Conservation (phyloP, 1,140 invertebrate species). For the Calycopis cecrops region DNA sequence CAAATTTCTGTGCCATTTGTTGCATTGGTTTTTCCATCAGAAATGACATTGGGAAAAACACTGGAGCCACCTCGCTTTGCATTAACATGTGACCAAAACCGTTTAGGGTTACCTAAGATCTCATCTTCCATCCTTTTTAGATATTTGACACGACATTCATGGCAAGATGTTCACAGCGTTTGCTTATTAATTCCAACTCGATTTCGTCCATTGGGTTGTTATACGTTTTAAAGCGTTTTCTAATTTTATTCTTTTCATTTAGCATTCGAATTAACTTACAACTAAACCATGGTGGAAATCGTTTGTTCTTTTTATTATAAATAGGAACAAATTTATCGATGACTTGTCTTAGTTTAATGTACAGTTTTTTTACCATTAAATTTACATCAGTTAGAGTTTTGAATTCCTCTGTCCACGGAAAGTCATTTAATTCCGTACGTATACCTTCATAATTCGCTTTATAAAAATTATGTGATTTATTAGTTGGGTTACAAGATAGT, state of each 20-base stretch:
- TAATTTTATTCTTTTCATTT: neutral
- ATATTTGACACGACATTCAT: neutral
- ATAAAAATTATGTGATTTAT: neutral
- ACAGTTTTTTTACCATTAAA: neutral
- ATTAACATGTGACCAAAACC: neutral
- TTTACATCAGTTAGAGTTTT: neutral
- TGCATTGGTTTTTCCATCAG: too few relatives aligned
- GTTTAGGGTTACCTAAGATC: neutral
- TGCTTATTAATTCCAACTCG: neutral
- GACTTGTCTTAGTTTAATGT: neutral
- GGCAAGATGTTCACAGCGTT: neutral
- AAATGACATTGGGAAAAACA: neutral
- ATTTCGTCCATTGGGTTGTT: neutral
- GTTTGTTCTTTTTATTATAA: neutral
- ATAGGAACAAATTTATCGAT: neutral
- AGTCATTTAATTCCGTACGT: neutral
- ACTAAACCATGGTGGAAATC: neutral
- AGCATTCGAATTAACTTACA: neutral
- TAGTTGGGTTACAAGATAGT: neutral
- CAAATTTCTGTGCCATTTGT: neutral
- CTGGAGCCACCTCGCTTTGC: neutral
- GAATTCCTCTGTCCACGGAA: neutral
- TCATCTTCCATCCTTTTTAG: neutral
- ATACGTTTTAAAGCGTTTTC: neutral
- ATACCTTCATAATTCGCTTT: neutral